Evolutionary conservation across 2,113 vertebrate species (phyloP), one percentile per base, ranked within the genome.

Genomic region (Caloenas nicobarica): DNA sequence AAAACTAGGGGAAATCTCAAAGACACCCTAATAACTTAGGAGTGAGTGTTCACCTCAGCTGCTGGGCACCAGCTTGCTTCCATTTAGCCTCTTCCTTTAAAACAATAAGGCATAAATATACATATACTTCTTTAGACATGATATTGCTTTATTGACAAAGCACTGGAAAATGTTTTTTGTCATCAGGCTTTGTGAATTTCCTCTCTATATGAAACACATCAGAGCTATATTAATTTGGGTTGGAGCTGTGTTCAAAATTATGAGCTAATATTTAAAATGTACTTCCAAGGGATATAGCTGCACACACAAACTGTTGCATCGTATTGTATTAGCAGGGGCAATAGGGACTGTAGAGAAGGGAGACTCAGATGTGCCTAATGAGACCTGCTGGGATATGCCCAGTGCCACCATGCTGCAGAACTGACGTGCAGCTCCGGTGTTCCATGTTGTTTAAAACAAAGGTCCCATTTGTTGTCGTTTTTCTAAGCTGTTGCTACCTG

Each of bases 61-160:
- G 42, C 42, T 42, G 42, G 42, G 15, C 42, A 42, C 42, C 14
- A 42, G 15, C 42, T 42, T 42, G 42, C 16, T 42, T 42, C 42
- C 42, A 42, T 42, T 42, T 42, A 42, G 42, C 42, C 42, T 42
- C 42, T 42, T 15, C 42, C 42, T 42, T 42, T 16, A 42, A 42
- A 42, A 42, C 42, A 42, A 16, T 42, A 42, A 42, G 42, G 42
- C 6, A 16, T 42, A 42, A 42, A 16, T 42, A 42, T 42, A 42
- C 16, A 16, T 42, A 42, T 42, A 42, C 15, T 42, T 42, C 42
- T 42, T 42, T 15, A 69, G 92, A 71, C 97, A 98, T 98, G 28
- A 17, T 86, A 28, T 26, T 40, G 15, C 25, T 44, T 73, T 73
- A 60, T 85, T 91, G 64, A 48, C 31, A 62, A 56, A 84, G 24